Base-by-base conservation (phyloP, 64 coral and sea anemone species). In the Montipora sp. region DNA sequence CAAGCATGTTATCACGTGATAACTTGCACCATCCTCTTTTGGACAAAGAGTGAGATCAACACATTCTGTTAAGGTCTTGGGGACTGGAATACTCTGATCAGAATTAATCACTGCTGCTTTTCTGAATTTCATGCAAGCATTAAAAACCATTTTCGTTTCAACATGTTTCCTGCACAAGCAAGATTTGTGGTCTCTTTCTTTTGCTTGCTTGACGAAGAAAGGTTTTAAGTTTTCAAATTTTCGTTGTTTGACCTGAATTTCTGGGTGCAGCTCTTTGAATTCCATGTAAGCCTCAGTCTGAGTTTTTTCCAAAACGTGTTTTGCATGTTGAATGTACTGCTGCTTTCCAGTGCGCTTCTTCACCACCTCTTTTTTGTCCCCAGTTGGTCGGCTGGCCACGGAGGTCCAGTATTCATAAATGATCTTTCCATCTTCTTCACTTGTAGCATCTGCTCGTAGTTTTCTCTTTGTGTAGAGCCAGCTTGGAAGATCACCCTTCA, bases 111-210 rank as follows among this genome's bases (percentile, higher is more conserved):
- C n/a, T 75, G 72, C 72, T 16, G 60, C 49, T 73, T 90, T 95
- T 24, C 87, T 51, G 55, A 77, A 95, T 87, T 95, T 95, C 88
- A 95, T 90, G 59, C 93, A 95, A 51, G 75, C 93, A 12, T 67
- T 86, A 51, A 95, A 95, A 16, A 95, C 80, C 8, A 90, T 78
- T 53, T 87, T 67, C 57, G 74, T 89, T 90, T 95, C 93, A 44
- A 90, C 73, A 80, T 94, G 92, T 16, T 94, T 94, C n/a, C 78
- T 72, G 24, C 92, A 94, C 16, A 94, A 46, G 49, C 88, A 95
- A 15, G 93, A 90, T 51, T 80, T 75, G 19, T 88, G 60, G 57
- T 90, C 93, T 50, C 48, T 95, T 84, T 95, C 93, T 80, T 67
- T 90, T 71, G 81, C 88, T 16, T 61, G n/a, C 23, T 78, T 61